phyloP scores from a whole-genome alignment of 1,140 invertebrate species.

The Macrocentrus cingulum region DNA sequence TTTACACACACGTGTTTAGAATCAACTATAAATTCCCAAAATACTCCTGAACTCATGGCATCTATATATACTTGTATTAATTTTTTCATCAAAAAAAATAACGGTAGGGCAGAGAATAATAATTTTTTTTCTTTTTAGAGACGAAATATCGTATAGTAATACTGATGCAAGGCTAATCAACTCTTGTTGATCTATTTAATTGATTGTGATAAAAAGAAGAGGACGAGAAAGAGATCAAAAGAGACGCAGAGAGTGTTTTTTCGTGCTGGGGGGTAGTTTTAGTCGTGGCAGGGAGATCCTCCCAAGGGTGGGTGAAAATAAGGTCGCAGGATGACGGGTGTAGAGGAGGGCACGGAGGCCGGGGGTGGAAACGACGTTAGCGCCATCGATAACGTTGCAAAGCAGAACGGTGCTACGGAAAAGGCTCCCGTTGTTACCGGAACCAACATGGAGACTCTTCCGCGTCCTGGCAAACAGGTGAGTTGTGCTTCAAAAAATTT shows the following conservation, averaged over 20 bases:
- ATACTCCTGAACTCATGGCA: too few species aligned
- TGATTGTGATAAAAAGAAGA: background rate
- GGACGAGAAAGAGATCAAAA: background rate
- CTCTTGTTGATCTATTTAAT: too few species aligned
- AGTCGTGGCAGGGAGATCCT: conserved; percentile 33
- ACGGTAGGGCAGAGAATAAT: too few species aligned
- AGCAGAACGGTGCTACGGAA: conserved; percentile 55
- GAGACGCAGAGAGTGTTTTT: conserved; percentile 14
- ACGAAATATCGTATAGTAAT: too few species aligned
- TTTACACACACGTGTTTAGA: background rate
- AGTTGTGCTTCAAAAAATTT: conserved; percentile 9
- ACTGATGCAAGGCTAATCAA: too few species aligned
- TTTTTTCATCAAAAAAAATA: too few species aligned
- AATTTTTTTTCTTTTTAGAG: too few species aligned
- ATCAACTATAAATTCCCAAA: too few species aligned
- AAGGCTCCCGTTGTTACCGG: conserved; percentile 64
- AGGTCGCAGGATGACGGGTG: conserved; percentile 49
- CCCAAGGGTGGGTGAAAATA: conserved; percentile 37
- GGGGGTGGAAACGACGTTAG: conserved; percentile 49
- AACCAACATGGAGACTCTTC: conserved; percentile 64
- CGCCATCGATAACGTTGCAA: conserved; percentile 56
- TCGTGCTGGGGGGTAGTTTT: conserved; percentile 26
- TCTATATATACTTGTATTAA: too few species aligned
- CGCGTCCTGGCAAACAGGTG: conserved; percentile 63
- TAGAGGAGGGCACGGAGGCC: conserved; percentile 49